These are phyloP conservation scores for Folsomia candida DNA, from an alignment of 2,888 invertebrate genomes.

Conservation along the genomic window DNA sequence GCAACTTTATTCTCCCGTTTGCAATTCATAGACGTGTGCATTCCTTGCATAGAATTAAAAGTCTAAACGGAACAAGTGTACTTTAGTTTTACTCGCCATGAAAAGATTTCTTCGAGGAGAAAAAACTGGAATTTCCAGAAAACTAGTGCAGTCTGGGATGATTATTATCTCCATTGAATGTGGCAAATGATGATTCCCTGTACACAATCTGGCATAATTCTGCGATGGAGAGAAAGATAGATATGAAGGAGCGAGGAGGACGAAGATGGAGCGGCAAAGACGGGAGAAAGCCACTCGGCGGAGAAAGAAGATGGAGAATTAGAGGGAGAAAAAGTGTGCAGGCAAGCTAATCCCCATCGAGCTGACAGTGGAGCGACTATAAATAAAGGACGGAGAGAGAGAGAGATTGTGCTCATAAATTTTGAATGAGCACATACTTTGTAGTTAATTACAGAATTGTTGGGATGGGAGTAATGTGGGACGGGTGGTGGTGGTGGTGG, in stretches of 20 bases:
- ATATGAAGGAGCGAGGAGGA: neutral
- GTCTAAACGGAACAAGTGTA: too few relatives aligned
- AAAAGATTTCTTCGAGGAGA: too few relatives aligned
- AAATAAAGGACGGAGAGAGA: constrained; percentile 25
- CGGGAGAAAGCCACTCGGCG: too few relatives aligned
- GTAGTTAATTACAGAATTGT: constrained; percentile 51
- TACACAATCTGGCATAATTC: too few relatives aligned
- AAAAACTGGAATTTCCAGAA: too few relatives aligned
- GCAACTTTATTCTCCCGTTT: neutral
- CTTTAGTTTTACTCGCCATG: too few relatives aligned
- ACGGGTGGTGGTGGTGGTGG: neutral
- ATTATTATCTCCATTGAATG: too few relatives aligned
- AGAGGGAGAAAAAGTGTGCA: constrained; percentile 17
- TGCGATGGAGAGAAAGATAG: neutral
- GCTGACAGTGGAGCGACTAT: constrained; percentile 5
- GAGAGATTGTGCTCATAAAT: constrained; percentile 43
- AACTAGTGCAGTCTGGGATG: too few relatives aligned
- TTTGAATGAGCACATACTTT: constrained; percentile 51
- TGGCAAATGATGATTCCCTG: too few relatives aligned
- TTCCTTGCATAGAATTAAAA: too few relatives aligned
- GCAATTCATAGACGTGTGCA: neutral
- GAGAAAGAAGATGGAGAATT: neutral
- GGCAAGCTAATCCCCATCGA: constrained; percentile 15
- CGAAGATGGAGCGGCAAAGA: too few relatives aligned
- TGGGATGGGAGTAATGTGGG: constrained; percentile 49